Evolutionary conservation across 2,888 invertebrate genomes (phyloP).

Genomic region (Folsomia manolachei): DNA sequence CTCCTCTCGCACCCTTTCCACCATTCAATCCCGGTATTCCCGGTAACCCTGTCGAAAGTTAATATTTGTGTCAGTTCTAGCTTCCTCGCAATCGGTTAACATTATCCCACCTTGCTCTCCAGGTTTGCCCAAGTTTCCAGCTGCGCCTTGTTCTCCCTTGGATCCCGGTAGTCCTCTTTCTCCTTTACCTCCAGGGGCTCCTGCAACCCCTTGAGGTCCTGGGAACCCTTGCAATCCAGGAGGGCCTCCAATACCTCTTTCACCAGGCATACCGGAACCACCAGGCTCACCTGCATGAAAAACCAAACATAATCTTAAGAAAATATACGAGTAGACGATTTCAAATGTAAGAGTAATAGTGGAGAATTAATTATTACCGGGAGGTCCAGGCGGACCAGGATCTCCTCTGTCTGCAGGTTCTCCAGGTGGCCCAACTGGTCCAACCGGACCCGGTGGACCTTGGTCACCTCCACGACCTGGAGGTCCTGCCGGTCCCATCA

Average conservation of each 20-base stretch:
- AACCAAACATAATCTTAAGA: too few relatives aligned
- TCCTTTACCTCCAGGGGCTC: conserved; percentile 70
- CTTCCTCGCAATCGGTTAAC: too few relatives aligned
- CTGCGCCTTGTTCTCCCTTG: conserved; percentile 71
- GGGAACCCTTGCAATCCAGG: conserved; percentile 63
- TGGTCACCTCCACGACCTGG: conserved; percentile 69
- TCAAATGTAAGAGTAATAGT: too few relatives aligned
- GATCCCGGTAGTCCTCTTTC: conserved; percentile 68
- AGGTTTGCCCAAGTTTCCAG: conserved; percentile 61
- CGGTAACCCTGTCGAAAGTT: conserved; percentile 60
- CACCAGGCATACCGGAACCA: conserved; percentile 70
- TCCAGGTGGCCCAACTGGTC: conserved; percentile 73
- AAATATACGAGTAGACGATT: too few relatives aligned
- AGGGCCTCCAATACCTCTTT: conserved; percentile 69
- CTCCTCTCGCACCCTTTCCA: conserved; percentile 71
- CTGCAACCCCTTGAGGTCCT: conserved; percentile 60
- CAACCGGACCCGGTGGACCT: conserved; percentile 71
- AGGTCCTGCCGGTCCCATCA: conserved; percentile 72
- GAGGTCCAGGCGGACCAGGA: conserved; percentile 67
- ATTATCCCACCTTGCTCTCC: conserved; percentile 62
- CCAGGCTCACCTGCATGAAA: conserved; percentile 64
- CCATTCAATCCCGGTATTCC: conserved; percentile 65
- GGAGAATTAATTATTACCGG: conserved; percentile 49
- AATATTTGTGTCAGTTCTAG: background rate
- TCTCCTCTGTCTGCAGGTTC: conserved; percentile 79